A percentile compares a stretch with the other conserved stretches of the same genome.
Conservation (phyloP, 2,113 vertebrate species). For the Vidua macroura region DNA sequence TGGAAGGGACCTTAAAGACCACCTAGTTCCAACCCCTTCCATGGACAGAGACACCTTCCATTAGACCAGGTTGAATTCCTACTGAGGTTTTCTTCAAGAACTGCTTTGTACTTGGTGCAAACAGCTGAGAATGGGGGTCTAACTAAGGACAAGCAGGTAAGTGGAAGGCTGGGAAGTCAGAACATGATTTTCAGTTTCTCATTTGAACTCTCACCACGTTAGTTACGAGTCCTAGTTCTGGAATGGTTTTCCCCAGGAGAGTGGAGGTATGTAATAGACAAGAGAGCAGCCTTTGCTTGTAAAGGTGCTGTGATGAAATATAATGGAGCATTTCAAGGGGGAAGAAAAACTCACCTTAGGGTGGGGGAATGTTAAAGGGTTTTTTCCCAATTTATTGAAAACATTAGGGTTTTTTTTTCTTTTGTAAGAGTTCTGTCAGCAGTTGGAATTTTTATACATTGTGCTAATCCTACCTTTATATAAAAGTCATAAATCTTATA, state of each 20-base stretch:
- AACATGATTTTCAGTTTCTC: neutral
- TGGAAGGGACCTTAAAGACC: neutral
- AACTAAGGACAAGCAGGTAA: neutral
- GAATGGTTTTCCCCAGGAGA: neutral
- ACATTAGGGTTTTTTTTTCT: neutral
- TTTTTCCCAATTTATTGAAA: neutral
- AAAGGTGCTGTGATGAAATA: slow-evolving; percentile 27
- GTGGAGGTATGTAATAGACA: neutral
- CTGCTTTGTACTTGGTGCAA: neutral
- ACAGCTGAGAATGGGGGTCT: neutral
- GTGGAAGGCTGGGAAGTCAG: neutral
- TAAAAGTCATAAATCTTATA: slow-evolving; percentile 56
- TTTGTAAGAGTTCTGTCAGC: slow-evolving; percentile 12
- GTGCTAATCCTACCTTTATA: slow-evolving; percentile 55
- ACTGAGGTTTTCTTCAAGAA: neutral
- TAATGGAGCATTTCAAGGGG: neutral
- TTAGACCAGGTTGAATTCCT: neutral
- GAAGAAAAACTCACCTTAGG: neutral
- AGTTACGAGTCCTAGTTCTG: neutral
- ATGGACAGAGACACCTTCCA: neutral
- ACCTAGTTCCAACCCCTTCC: fast-evolving
- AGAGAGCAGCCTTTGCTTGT: neutral
- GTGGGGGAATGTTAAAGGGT: neutral
- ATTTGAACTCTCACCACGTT: neutral
- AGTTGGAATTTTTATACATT: slow-evolving; percentile 29